Evolutionary conservation across 2,888 invertebrate species (phyloP).

Genomic region (Agrochola litura): DNA sequence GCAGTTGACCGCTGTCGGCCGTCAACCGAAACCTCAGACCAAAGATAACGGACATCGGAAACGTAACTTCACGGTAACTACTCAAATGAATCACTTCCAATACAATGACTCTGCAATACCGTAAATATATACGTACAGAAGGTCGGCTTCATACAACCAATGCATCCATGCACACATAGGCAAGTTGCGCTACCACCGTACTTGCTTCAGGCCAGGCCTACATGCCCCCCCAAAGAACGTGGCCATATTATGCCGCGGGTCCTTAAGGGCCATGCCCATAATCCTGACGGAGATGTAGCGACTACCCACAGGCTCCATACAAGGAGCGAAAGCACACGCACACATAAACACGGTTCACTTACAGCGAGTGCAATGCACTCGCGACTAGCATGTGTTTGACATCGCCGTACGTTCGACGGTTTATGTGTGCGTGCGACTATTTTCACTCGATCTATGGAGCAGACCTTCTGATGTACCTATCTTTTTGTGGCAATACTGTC

Average conservation of each 20-base stretch:
- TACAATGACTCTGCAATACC: slow-evolving; percentile 12
- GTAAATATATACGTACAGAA: neutral
- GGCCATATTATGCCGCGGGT: neutral
- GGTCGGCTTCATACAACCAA: neutral
- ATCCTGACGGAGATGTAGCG: neutral
- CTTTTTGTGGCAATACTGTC: neutral
- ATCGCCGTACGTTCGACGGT: neutral
- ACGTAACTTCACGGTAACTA: slow-evolving; percentile 40
- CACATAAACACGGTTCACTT: neutral
- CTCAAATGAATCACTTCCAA: slow-evolving; percentile 26
- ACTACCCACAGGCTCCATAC: neutral
- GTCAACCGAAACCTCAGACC: slow-evolving; percentile 43
- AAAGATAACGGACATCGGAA: slow-evolving; percentile 50
- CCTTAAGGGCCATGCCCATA: too few relatives aligned
- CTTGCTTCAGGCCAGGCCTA: neutral
- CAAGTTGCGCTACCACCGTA: neutral
- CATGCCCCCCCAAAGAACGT: neutral
- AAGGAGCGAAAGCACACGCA: neutral
- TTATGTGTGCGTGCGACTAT: neutral
- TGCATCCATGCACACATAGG: neutral
- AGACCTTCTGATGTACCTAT: neutral
- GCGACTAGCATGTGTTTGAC: neutral
- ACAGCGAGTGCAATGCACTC: neutral
- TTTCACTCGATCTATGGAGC: neutral
- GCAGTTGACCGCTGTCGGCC: slow-evolving; percentile 42